Conservation (phyloP, 2,113 vertebrate genomes). For the Speoplatyrhinus poulsoni region DNA sequence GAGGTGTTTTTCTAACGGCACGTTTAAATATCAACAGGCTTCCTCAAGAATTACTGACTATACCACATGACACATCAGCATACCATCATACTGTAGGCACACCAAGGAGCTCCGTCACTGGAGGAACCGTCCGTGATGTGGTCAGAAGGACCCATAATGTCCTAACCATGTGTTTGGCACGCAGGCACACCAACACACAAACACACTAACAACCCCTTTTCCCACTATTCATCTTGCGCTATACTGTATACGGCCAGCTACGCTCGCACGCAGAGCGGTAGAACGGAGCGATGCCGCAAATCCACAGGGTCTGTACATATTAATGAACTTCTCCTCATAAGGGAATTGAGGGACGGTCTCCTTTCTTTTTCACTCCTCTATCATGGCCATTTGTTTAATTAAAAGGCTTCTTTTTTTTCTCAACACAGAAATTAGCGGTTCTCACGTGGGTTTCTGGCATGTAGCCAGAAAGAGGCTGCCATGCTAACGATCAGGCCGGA, state of each 20-base stretch:
- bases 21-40: not conserved
- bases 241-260: slow-evolving; percentile 8
- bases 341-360: slow-evolving; percentile 56
- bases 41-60: too few relatives aligned
- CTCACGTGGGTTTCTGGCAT: slow-evolving; percentile 51
- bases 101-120: not conserved
- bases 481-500: slow-evolving; percentile 15
- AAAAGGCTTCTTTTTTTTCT: slow-evolving; percentile 62
- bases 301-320: slow-evolving; percentile 63
- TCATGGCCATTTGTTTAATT: slow-evolving; percentile 74
- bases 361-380: slow-evolving; percentile 42
- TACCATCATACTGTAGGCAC: too few relatives aligned
- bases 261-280: slow-evolving; percentile 4
- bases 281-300: slow-evolving; percentile 17
- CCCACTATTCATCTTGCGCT: not conserved
- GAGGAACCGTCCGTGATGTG: too few relatives aligned
- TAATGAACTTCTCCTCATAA: slow-evolving; percentile 65
- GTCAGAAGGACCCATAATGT: not conserved
- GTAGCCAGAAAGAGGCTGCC: slow-evolving; percentile 30
- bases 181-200: slow-evolving; percentile 11
- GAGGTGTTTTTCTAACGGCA: slow-evolving; percentile 20
- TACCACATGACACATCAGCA: too few relatives aligned
- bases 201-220: slow-evolving; percentile 16
- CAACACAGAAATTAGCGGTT: slow-evolving; percentile 62
- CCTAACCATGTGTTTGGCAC: not conserved